Percentiles rank a stretch among this genome's conserved stretches.
Evolutionary conservation across 2,888 invertebrate genomes (phyloP).

Genomic region (Cheilosia scutellata): DNA sequence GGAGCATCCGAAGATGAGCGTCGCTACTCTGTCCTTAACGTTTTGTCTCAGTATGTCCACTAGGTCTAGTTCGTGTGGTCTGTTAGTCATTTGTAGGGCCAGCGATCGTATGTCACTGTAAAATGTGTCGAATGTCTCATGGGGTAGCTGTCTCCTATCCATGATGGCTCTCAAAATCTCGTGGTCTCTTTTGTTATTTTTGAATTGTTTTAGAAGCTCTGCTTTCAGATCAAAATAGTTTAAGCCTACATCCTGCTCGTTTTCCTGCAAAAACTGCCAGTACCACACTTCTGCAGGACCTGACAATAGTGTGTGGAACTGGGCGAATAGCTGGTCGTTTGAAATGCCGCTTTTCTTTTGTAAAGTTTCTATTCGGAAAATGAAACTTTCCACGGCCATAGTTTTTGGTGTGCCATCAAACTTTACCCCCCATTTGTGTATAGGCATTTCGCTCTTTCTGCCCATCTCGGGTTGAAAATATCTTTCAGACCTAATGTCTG

Average conservation of each 20-base stretch:
- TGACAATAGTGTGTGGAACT: not conserved
- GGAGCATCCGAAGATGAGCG: not conserved
- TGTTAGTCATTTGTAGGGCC: not conserved
- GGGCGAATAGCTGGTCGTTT: not conserved
- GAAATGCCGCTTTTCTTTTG: not conserved
- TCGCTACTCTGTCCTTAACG: not conserved
- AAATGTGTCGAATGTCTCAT: not conserved
- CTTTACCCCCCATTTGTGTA: slow-evolving; percentile 25
- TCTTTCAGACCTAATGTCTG: too few relatives aligned
- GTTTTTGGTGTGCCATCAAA: slow-evolving; percentile 1
- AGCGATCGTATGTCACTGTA: not conserved
- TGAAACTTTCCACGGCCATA: slow-evolving; percentile 3
- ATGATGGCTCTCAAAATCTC: not conserved
- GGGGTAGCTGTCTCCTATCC: not conserved
- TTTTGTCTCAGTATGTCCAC: not conserved
- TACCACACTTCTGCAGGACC: slow-evolving; percentile 13
- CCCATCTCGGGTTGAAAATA: not conserved
- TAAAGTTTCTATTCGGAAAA: slow-evolving; percentile 12
- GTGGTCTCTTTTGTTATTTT: not conserved
- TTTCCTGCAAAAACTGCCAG: slow-evolving; percentile 1
- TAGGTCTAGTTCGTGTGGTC: not conserved
- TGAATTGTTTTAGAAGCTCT: not conserved
- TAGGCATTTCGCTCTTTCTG: not conserved
- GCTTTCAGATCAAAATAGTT: not conserved
- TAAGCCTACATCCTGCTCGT: not conserved